These are phyloP conservation scores for Zosterops japonicus DNA, from an alignment of 2,113 vertebrate genomes.

Conservation along the genomic window DNA sequence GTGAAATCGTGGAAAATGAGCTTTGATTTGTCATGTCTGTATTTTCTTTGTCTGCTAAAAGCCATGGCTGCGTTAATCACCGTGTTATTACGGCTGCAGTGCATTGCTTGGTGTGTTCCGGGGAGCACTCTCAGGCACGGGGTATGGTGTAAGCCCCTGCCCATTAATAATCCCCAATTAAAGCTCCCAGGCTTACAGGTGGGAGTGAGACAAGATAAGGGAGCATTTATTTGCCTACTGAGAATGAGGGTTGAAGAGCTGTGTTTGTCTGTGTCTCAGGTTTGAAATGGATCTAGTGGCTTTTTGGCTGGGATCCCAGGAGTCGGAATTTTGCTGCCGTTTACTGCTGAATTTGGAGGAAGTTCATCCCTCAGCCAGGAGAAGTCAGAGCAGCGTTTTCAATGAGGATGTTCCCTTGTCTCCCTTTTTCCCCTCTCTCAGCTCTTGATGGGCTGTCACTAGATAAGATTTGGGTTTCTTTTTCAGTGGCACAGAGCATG, in stretches of 20 bases:
- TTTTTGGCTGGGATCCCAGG: constrained; percentile 52
- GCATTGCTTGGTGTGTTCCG: background rate
- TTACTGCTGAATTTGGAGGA: constrained; percentile 17
- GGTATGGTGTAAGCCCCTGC: background rate
- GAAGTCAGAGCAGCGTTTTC: background rate
- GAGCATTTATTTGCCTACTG: background rate
- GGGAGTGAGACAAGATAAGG: background rate
- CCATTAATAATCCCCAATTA: background rate
- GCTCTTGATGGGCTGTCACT: background rate
- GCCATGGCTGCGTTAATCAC: constrained; percentile 34
- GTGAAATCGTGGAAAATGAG: constrained; percentile 48
- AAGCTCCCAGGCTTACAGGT: background rate
- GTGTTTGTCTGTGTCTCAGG: constrained; percentile 26
- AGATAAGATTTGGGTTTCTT: background rate
- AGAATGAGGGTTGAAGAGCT: constrained; percentile 21
- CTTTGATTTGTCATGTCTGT: constrained; percentile 57
- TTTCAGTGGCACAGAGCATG: background rate
- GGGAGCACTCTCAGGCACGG: background rate
- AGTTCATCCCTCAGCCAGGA: constrained; percentile 2
- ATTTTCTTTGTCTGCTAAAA: constrained; percentile 61
- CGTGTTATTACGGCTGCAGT: background rate
- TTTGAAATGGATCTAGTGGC: constrained; percentile 36
- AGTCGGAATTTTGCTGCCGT: constrained; percentile 14
- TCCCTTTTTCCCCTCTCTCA: background rate
- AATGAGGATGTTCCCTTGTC: background rate